These are phyloP conservation scores for Chaetoderma sp. DNA, from an alignment of 2,888 invertebrate genomes.

Conservation along the genomic window DNA sequence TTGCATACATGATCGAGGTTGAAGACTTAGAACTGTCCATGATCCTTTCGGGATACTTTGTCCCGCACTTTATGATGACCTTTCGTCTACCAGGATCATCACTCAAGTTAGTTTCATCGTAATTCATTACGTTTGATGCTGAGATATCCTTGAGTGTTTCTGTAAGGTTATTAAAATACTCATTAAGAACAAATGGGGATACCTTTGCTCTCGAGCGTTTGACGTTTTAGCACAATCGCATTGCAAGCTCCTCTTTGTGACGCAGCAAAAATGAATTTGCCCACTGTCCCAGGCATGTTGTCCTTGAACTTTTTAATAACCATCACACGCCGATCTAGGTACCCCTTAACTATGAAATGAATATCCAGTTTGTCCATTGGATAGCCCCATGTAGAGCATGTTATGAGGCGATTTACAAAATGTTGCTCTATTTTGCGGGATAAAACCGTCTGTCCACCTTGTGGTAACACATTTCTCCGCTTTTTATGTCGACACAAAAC, in stretches of 20 bases:
- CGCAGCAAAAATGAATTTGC: constrained; percentile 11
- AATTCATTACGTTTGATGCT: constrained; percentile 50
- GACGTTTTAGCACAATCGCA: constrained; percentile 16
- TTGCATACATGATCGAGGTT: constrained; percentile 64
- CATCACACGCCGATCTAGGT: constrained; percentile 40
- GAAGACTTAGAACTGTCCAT: constrained; percentile 60
- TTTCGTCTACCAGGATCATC: constrained; percentile 60
- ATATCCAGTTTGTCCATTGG: constrained; percentile 21
- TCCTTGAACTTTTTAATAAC: constrained; percentile 36
- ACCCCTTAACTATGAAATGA: constrained; percentile 41
- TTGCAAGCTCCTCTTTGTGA: constrained; percentile 15
- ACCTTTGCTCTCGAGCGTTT: neutral
- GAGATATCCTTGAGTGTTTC: constrained; percentile 11
- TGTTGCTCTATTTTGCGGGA: neutral
- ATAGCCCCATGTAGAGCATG: neutral
- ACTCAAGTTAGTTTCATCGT: constrained; percentile 60
- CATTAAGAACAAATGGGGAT: neutral
- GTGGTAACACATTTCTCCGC: neutral
- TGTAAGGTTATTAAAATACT: constrained; percentile 1
- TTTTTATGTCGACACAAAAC: neutral
- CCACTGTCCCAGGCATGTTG: constrained; percentile 37
- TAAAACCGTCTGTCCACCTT: neutral
- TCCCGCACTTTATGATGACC: constrained; percentile 9
- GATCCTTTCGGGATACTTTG: constrained; percentile 56
- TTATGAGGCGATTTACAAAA: neutral